Evolutionary conservation across 2,888 invertebrate genomes (phyloP), one percentile per base, ranked within the genome.

Genomic region (Tortricodes alternella): DNA sequence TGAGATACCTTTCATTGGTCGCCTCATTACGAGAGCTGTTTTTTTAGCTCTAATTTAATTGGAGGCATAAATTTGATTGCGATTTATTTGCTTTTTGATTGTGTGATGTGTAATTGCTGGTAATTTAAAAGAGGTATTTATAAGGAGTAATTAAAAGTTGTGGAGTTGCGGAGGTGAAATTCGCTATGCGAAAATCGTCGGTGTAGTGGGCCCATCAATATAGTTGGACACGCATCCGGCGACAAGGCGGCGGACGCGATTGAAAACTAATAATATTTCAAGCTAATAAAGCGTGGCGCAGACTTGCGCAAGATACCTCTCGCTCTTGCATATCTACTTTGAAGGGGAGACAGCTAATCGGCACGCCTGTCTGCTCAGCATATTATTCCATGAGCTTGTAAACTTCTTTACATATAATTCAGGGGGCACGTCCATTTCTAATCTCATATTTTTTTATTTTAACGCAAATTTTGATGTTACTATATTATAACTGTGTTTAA

Each of bases 31-130:
- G 65, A 61, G 57, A 62, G 70, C 52, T 55, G 67, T 73, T 75
- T 71, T n/a, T 74, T 74, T 64, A 62, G 67, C 67, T 80, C 80
- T 83, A 82, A 85, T 84, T 85, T 81, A 86, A 87, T 85, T 83
- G 83, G 77, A 58, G 65, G 58, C 67, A 78, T 80, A 81, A 78
- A 82, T 74, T 80, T 76, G 69, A 73, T 71, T 68, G 65, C 65
- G 68, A 69, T 76, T 73, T 76, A 73, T 71, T 71, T 68, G 59
- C 63, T 63, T 63, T 65, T 65, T 68, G 59, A 63, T 63, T 59
- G 39, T 58, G 62, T 63, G 66, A 67, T 60, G 62, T 58, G 61
- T 70, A 68, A 71, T 68, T 70, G 70, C 71, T 68, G 69, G 55
- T 70, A 67, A 73, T 73, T 75, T 73, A 71, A 71, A 72, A 67